Evolutionary conservation across 2,113 vertebrate species (phyloP).

Genomic region (Indicator maculatus): DNA sequence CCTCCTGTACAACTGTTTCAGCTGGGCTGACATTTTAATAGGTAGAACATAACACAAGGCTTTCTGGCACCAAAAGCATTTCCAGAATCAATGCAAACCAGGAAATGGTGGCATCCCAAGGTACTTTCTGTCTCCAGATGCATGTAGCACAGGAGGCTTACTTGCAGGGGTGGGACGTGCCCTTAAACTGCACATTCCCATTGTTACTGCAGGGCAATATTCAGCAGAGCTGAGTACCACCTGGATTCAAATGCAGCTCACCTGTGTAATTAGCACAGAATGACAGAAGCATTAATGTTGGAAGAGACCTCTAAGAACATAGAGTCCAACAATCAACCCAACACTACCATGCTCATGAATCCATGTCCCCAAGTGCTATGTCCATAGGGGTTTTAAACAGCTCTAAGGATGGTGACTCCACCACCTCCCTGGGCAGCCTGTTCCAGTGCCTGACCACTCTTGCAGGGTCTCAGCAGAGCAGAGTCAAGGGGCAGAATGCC

Average conservation of each 20-base stretch:
- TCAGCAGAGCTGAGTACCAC: neutral
- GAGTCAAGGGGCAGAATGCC: no score
- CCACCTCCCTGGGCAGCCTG: no score
- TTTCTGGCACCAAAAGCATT: neutral
- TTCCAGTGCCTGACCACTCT: no score
- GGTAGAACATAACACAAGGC: neutral
- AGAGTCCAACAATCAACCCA: no score
- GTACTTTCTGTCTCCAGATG: neutral
- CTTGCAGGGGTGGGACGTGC: neutral
- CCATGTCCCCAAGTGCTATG: no score
- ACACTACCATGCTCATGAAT: no score
- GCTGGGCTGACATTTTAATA: neutral
- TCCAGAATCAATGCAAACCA: neutral
- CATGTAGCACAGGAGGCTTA: rapidly evolving
- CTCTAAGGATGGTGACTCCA: no score
- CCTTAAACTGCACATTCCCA: neutral
- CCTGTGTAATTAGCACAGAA: neutral
- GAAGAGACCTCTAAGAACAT: no score
- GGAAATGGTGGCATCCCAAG: neutral
- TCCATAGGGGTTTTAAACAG: no score
- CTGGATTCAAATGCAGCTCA: neutral
- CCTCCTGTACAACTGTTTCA: neutral
- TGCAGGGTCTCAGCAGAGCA: no score
- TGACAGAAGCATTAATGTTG: no score
- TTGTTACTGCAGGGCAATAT: neutral